Evolutionary conservation across 2,113 vertebrate species (phyloP), one percentile per base, ranked within the genome.

Genomic region (Jacana jacana): DNA sequence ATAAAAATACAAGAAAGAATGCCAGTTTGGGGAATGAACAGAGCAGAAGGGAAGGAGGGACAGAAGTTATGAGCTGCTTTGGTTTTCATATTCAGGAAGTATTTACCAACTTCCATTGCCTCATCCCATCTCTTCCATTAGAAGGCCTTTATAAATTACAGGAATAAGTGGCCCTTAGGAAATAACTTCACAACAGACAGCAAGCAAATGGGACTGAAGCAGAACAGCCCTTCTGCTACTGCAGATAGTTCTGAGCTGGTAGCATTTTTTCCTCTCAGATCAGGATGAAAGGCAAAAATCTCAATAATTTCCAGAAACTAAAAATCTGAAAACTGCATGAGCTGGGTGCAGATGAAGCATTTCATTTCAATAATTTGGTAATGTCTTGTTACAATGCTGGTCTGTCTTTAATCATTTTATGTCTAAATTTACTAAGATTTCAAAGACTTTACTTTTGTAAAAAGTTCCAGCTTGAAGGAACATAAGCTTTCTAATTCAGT

Each of bases 91-190:
- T 37, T 86, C 82, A 93, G 95, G 83, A 96, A 95, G 81, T 58
- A 86, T 70, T 92, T 87, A 81, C 51, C 40, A 84, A 19, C 93
- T 96, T 94, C 93, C 93, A 96, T 94, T 96, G 95, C 89, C 86
- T 97, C 95, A 96, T 89, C 66, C 25, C 73, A 84, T 76, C 28
- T 57, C 40, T 87, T 92, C 91, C 80, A 73, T 76, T 91, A 84
- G 88, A 94, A 86, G 63, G 73, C n/a, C 77, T 89, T 92, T 82
- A 72, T 54, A 88, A 94, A 93, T 91, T 94, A 87, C 81, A 84
- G 73, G 65, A 95, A 68, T 91, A 89, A 87, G 63, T 66, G 66
- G 78, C 78, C 71, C 51, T 76, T 52, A 13, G 11, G 70, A 95
- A 95, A 95, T 70, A 96, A 89, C 72, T 84, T 81, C 63, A 68